Evolutionary conservation across 2,888 invertebrate genomes (phyloP).

Genomic region (Pandemis corylana): DNA sequence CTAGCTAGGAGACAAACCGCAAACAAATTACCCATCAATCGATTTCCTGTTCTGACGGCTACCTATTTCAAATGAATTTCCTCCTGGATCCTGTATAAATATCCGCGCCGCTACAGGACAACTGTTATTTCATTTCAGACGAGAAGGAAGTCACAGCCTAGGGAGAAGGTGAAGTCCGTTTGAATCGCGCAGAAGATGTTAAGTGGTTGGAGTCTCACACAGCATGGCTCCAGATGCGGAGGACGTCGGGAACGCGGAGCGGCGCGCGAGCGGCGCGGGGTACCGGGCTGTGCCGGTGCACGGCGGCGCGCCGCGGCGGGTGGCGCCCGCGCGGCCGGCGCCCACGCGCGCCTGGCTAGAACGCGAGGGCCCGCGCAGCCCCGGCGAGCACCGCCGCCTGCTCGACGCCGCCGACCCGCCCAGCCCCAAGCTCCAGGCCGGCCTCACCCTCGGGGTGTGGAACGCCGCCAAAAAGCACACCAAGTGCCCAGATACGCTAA

Average conservation of each 20-base stretch:
- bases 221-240: slow-evolving; percentile 41
- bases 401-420: slow-evolving; percentile 51
- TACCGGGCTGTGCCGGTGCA: slow-evolving; percentile 54
- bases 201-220: slow-evolving; percentile 13
- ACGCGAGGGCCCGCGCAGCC: slow-evolving; percentile 61
- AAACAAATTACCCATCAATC: slow-evolving; percentile 37
- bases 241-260: slow-evolving; percentile 26
- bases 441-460: slow-evolving; percentile 65
- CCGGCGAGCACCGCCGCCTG: slow-evolving; percentile 67
- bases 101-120: slow-evolving; percentile 4
- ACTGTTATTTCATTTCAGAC: slow-evolving; percentile 16
- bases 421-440: slow-evolving; percentile 59
- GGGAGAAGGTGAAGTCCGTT: slow-evolving; percentile 2
- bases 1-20: slow-evolving; percentile 31
- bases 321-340: slow-evolving; percentile 43
- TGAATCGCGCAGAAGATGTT: slow-evolving; percentile 30
- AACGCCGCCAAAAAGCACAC: slow-evolving; percentile 50
- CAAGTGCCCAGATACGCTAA: slow-evolving; percentile 49
- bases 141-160: slow-evolving; percentile 7
- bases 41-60: slow-evolving; percentile 25
- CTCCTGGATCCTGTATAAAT: slow-evolving; percentile 27
- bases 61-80: not conserved
- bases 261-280: slow-evolving; percentile 11
- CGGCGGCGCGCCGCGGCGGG: slow-evolving; percentile 48
- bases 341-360: slow-evolving; percentile 70